Evolutionary conservation across 2,113 vertebrate genomes (phyloP), one percentile per base, ranked within the genome.

Genomic region (Struthidea cinerea): DNA sequence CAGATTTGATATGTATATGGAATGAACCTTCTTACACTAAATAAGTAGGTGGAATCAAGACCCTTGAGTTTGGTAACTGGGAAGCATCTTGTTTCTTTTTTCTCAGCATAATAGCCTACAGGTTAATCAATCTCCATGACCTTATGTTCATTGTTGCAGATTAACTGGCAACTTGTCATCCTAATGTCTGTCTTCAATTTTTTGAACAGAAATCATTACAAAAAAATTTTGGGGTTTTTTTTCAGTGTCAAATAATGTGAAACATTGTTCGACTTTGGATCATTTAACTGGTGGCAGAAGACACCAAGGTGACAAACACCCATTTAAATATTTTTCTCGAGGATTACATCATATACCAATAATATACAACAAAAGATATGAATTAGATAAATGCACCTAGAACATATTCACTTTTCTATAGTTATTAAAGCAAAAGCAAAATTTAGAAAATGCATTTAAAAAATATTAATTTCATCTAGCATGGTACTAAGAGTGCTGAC

Each of bases 321-420:
- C 35, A 59, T n/a, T 63, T 89, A 91, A 63, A 50, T 60, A 42
- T 1, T 64, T 74, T 69, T 78, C 41, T 74, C 22, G 35, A 74
- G 3, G 14, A 37, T 65, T 67, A 23, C 1, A 33, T 41, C 6
- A 13, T 24, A 14, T 11, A 39, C 42, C 3, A 35, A 19, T 50
- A 24, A 42, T 17, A 64, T 8, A 23, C 4, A n/a, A 3, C 12
- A 42, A 57, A 77, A 57, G 0, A 6, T 11, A 35, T 4, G 2
- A 76, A 49, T 81, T 39, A 42, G 35, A 60, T n/a, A 85, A 80
- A 63, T 15, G 6, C 0, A 61, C 2, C 6, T 35, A 23, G 10
- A 82, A 56, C 4, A 50, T 64, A 46, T 6, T 15, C 7, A 33
- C 7, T 9, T 57, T 63, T 68, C 22, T 42, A 9, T 35, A 59